These are phyloP conservation scores for Agrotis segetum DNA, from an alignment of 2,888 invertebrate species.

Conservation along the genomic window DNA sequence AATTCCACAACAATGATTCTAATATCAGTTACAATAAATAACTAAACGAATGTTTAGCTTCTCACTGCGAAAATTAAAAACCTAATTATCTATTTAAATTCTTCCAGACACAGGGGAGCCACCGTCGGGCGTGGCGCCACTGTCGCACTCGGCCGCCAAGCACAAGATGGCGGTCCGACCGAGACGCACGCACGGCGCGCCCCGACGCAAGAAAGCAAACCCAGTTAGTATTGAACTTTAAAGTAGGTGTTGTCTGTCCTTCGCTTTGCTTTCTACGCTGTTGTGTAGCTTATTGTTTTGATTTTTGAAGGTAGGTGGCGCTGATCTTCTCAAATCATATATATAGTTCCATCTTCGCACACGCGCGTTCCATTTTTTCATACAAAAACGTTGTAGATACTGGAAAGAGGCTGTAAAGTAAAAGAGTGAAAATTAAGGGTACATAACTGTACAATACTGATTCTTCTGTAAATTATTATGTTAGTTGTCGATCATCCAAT, in stretches of 20 bases:
- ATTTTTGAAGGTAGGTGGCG: slow-evolving; percentile 28
- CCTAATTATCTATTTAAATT: not conserved
- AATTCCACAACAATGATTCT: too few species aligned
- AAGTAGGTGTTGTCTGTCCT: slow-evolving; percentile 51
- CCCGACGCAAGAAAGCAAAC: slow-evolving; percentile 91
- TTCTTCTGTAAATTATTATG: too few species aligned
- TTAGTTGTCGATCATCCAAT: too few species aligned
- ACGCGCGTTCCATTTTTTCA: too few species aligned
- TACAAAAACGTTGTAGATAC: too few species aligned
- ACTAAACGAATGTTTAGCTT: too few species aligned
- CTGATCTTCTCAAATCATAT: slow-evolving; percentile 3
- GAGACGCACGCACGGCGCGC: slow-evolving; percentile 94
- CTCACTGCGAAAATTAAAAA: not conserved
- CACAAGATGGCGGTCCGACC: slow-evolving; percentile 96
- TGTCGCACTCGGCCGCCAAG: slow-evolving; percentile 95
- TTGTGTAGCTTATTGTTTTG: slow-evolving; percentile 9
- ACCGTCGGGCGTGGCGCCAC: slow-evolving; percentile 90
- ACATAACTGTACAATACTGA: too few species aligned
- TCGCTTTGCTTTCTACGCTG: slow-evolving; percentile 25
- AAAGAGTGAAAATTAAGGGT: too few species aligned
- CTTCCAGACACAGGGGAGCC: slow-evolving; percentile 87
- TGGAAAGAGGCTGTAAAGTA: too few species aligned
- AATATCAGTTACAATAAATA: too few species aligned
- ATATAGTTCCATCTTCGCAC: too few species aligned
- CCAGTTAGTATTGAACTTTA: slow-evolving; percentile 74